These are phyloP conservation scores for Temnothorax curvispinosus DNA, from an alignment of 1,140 invertebrate genomes.

Conservation along the genomic window DNA sequence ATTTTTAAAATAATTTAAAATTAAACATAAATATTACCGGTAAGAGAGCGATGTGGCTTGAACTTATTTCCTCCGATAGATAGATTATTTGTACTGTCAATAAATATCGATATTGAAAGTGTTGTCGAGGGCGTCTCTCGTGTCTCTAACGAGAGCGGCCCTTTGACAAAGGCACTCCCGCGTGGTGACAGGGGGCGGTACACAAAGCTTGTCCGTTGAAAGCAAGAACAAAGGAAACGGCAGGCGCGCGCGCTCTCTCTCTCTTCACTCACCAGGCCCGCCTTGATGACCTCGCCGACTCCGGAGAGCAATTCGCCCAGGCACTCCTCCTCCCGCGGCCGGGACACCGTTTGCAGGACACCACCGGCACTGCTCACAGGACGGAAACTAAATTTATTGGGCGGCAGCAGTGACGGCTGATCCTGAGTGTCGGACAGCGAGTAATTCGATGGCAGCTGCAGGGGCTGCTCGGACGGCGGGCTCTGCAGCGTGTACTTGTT, in stretches of 20 bases:
- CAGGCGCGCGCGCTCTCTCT: too few relatives aligned
- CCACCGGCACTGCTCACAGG: constrained; percentile 80
- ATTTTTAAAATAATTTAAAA: neutral
- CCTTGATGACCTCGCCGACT: constrained; percentile 92
- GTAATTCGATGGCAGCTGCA: constrained; percentile 72
- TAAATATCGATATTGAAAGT: constrained; percentile 13
- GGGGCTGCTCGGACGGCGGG: constrained; percentile 87
- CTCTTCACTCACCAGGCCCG: constrained; percentile 82
- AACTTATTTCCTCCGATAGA: neutral
- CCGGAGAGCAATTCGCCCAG: constrained; percentile 91
- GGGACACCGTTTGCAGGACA: constrained; percentile 78
- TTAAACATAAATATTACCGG: constrained; percentile 7
- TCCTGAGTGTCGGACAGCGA: constrained; percentile 74
- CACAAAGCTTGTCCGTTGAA: constrained; percentile 21
- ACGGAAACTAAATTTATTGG: constrained; percentile 84
- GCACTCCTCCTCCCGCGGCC: constrained; percentile 89
- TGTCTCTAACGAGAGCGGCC: neutral
- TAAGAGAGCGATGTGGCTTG: neutral
- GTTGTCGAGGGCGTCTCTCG: neutral
- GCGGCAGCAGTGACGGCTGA: constrained; percentile 81
- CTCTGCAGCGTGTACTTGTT: constrained; percentile 93
- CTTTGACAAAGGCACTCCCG: constrained; percentile 5
- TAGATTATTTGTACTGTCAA: neutral
- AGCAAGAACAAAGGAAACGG: constrained; percentile 24
- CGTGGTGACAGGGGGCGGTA: constrained; percentile 2